Evolutionary conservation across 1,140 invertebrate species (phyloP).

Genomic region (Diorhabda carinulata): DNA sequence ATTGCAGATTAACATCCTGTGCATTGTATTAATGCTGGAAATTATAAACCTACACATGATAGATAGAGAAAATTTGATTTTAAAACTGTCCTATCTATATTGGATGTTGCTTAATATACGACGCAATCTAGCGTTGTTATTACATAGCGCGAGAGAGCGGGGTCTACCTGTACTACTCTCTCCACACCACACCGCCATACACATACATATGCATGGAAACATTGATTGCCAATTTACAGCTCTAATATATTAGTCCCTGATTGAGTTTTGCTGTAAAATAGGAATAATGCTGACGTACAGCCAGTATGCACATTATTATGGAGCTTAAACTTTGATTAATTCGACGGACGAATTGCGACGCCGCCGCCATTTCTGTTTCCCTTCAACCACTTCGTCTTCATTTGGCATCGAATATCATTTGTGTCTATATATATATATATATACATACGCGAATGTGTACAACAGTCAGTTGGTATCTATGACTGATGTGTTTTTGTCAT

Average conservation of each 20-base stretch:
- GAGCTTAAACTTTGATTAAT: slow-evolving; percentile 50
- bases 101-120: slow-evolving; percentile 49
- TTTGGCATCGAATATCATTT: slow-evolving; percentile 28
- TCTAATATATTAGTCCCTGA: slow-evolving; percentile 51
- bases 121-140: slow-evolving; percentile 48
- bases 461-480: background rate
- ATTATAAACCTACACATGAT: slow-evolving; percentile 47
- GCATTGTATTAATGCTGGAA: slow-evolving; percentile 49
- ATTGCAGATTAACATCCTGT: slow-evolving; percentile 49
- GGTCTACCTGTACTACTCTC: slow-evolving; percentile 30
- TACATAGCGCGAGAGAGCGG: slow-evolving; percentile 34
- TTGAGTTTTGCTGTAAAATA: slow-evolving; percentile 51
- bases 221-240: slow-evolving; percentile 51
- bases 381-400: slow-evolving; percentile 42
- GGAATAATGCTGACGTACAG: slow-evolving; percentile 49
- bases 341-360: slow-evolving; percentile 37
- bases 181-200: slow-evolving; percentile 29
- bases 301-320: slow-evolving; percentile 46
- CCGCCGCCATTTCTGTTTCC: slow-evolving; percentile 6
- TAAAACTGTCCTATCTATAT: slow-evolving; percentile 49
- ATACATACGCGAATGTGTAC: slow-evolving; percentile 18
- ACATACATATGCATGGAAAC: slow-evolving; percentile 51
- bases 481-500: slow-evolving; percentile 2
- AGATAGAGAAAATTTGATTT: slow-evolving; percentile 50
- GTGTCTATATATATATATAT: background rate